Conservation (phyloP, 2,797 vertebrate genomes). For the Melanotaenia boesemani region DNA sequence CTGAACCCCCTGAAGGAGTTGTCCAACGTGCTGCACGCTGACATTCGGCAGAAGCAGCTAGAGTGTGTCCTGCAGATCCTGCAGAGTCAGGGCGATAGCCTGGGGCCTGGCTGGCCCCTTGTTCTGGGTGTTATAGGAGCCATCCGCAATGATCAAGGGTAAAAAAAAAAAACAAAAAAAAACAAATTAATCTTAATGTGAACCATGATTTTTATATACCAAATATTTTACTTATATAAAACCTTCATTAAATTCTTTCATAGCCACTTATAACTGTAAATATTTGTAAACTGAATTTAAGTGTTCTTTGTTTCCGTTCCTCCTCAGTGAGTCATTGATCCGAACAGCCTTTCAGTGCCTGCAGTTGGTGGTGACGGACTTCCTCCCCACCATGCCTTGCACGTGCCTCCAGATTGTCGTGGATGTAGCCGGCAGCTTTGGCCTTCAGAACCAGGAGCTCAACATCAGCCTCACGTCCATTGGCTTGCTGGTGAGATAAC, state of each 20-base stretch:
- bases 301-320: not conserved
- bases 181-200: not conserved
- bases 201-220: not conserved
- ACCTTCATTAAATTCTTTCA: not conserved
- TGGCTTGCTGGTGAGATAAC: conserved; percentile 90
- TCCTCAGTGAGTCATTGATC: conserved; percentile 93
- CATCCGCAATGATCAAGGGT: conserved; percentile 99
- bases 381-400: conserved; percentile 98
- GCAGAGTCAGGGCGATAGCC: conserved; percentile 96
- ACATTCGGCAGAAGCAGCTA: conserved; percentile 97
- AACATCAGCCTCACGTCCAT: conserved; percentile 99
- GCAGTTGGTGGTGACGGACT: conserved; percentile 99
- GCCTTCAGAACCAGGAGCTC: conserved; percentile 98
- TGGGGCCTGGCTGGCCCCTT: conserved; percentile 97
- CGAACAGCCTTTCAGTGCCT: conserved; percentile 99
- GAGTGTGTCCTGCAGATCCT: conserved; percentile 98
- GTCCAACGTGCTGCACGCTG: conserved; percentile 93
- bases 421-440: conserved; percentile 98
- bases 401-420: conserved; percentile 98
- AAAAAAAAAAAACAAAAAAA: conserved; percentile 69
- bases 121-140: conserved; percentile 98
- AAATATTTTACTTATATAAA: not conserved
- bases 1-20: conserved; percentile 96
- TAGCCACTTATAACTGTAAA: not conserved
- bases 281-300: not conserved